These are phyloP conservation scores for Lates japonicus DNA, from an alignment of 2,797 vertebrate species.

Conservation along the genomic window DNA sequence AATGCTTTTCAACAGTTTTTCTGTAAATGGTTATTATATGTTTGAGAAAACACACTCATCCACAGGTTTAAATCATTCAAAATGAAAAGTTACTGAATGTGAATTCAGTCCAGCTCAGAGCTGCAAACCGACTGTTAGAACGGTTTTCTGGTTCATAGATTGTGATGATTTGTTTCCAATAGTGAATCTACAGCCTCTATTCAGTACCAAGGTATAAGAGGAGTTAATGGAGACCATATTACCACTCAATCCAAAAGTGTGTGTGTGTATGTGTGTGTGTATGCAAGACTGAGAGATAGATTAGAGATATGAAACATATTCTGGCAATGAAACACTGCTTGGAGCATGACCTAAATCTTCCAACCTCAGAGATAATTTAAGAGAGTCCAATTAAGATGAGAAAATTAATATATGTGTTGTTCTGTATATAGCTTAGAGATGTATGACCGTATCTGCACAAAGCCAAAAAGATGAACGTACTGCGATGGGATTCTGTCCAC, in stretches of 20 bases:
- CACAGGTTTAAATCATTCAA: slow-evolving; percentile 34
- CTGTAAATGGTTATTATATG: slow-evolving; percentile 30
- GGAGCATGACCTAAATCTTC: slow-evolving; percentile 56
- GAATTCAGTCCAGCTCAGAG: slow-evolving; percentile 46
- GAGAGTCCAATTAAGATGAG: slow-evolving; percentile 61
- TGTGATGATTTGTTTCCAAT: slow-evolving; percentile 37
- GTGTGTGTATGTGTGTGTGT: slow-evolving; percentile 20
- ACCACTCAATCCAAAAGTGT: slow-evolving; percentile 66
- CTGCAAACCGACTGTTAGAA: slow-evolving; percentile 38
- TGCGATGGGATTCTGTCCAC: slow-evolving; percentile 57
- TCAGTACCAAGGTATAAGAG: slow-evolving; percentile 22
- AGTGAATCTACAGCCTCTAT: slow-evolving; percentile 30
- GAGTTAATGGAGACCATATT: slow-evolving; percentile 38
- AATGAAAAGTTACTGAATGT: slow-evolving; percentile 47
- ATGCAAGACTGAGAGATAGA: slow-evolving; percentile 48
- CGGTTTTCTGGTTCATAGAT: slow-evolving; percentile 29
- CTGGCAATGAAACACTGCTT: slow-evolving; percentile 46
- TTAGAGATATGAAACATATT: slow-evolving; percentile 44
- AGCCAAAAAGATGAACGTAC: slow-evolving; percentile 81
- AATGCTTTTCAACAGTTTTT: slow-evolving; percentile 22
- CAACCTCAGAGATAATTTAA: slow-evolving; percentile 78
- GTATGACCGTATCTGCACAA: slow-evolving; percentile 72
- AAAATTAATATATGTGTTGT: slow-evolving; percentile 77
- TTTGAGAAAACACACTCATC: slow-evolving; percentile 31
- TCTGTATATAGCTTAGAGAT: slow-evolving; percentile 68